Conservation (phyloP, 2,888 invertebrate species). For the Melikaiella ostensackeni region DNA sequence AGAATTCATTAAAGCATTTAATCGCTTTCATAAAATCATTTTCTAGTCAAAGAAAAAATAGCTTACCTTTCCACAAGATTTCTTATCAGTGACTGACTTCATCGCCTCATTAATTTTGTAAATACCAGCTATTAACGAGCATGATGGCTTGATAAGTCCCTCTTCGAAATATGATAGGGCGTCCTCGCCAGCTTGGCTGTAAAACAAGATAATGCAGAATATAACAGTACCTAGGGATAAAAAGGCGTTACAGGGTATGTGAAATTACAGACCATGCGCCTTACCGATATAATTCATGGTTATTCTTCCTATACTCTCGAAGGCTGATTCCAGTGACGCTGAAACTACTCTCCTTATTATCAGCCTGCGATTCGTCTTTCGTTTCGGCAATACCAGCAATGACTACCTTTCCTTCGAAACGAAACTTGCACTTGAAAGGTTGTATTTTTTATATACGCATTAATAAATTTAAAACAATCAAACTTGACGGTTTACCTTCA, state of each 20-base stretch:
- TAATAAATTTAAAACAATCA: conserved; percentile 15
- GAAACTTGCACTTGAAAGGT: conserved; percentile 49
- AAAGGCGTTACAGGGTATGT: conserved; percentile 14
- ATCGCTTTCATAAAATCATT: background rate
- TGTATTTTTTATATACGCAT: conserved; percentile 16
- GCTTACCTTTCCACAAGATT: conserved; percentile 82
- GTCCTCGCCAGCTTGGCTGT: conserved; percentile 80
- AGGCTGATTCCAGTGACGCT: conserved; percentile 79
- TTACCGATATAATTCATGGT: conserved; percentile 80
- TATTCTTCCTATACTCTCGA: conserved; percentile 77
- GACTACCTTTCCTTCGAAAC: conserved; percentile 64
- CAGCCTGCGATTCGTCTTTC: conserved; percentile 65
- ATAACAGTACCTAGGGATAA: conserved; percentile 37
- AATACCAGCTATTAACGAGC: conserved; percentile 79
- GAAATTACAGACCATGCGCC: conserved; percentile 43
- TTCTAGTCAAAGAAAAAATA: background rate
- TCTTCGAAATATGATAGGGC: conserved; percentile 82
- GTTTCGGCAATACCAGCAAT: conserved; percentile 76
- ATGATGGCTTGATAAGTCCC: conserved; percentile 81
- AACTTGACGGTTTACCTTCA: conserved; percentile 61
- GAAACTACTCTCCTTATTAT: conserved; percentile 75
- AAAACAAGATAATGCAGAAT: conserved; percentile 46
- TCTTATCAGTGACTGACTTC: conserved; percentile 79
- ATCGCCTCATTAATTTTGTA: conserved; percentile 82
- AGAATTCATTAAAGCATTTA: background rate